Conservation (phyloP, 2,888 invertebrate genomes). For the Lithosia quadra region DNA sequence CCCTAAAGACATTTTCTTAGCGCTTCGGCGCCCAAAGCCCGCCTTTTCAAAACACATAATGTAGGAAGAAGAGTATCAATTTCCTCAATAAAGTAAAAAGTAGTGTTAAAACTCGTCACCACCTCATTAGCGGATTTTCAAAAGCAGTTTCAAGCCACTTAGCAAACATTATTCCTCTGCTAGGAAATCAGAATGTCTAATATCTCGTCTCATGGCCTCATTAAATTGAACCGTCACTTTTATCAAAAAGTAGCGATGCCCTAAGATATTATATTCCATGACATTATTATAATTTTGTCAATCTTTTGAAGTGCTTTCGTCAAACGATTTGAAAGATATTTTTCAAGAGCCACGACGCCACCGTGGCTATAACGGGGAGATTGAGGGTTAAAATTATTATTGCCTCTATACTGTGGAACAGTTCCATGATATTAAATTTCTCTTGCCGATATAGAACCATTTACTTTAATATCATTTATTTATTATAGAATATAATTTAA, state of each 20-base stretch:
- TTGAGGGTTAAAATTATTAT: conserved; percentile 4
- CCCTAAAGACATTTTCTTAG: too few relatives aligned
- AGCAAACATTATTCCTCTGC: background rate
- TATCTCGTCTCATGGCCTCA: conserved; percentile 7
- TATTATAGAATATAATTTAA: background rate
- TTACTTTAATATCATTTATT: background rate
- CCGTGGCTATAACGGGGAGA: background rate
- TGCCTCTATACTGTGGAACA: background rate
- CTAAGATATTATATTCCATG: conserved; percentile 12
- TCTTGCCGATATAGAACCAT: background rate
- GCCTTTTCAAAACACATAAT: too few relatives aligned
- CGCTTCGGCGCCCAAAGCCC: too few relatives aligned
- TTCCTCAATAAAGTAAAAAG: background rate
- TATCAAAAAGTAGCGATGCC: background rate
- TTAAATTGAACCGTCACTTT: conserved; percentile 12
- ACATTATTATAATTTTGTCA: conserved; percentile 13
- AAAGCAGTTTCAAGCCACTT: conserved; percentile 4
- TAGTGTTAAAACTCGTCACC: background rate
- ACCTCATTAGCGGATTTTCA: background rate
- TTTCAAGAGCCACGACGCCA: conserved; percentile 1
- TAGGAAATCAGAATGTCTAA: conserved; percentile 2
- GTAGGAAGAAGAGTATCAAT: background rate
- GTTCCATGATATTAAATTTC: conserved; percentile 1
- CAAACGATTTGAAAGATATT: background rate
- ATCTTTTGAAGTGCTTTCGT: conserved; percentile 17